Evolutionary conservation across 1,140 invertebrate genomes (phyloP), one percentile per base, ranked within the genome.

Genomic region (Bombus sibiricus): DNA sequence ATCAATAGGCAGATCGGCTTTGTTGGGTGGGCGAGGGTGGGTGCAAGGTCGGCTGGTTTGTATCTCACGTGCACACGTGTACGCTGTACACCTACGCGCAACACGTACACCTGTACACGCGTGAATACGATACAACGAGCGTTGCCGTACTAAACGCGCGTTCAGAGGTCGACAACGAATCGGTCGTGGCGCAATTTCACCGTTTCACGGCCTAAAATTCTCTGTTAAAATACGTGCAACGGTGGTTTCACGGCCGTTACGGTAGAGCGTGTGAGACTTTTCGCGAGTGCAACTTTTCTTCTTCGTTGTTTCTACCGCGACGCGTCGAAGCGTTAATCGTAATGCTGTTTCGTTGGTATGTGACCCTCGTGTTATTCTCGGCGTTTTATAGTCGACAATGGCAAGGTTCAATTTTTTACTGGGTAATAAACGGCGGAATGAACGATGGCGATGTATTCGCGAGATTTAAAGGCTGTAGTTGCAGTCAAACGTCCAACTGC

Each of bases 1-100:
- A 92, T 92, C 91, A 92, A 92, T 92, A 92, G 91, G 86, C 89
- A 81, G 89, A 88, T 89, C 89, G 88, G 88, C 87, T 90, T 89
- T 90, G 79, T 82, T 62, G 72, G 72, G 79, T 66, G 75, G 66
- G 53, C 79, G 82, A 80, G 85, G 83, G 88, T 79, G 79, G 89
- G 68, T 39, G 89, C 89, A 90, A 90, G 89, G 89, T 89, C 89
- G 89, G 57, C 84, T 74, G 74, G 81, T 41, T 81, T 86, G 81
- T 83, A 71, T 62, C 81, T 74, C 81, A n/a, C 74, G 74, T 83
- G 81, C 81, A 75, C 59, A 59, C 62, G 57, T 47, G 32, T 59
- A 22, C 47, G 18, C 47, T 53, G 47, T 53, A 68, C 25, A 74
- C 72, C 43, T 32, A 57, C 47, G 64, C 39, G 41, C 47, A 37